Evolutionary conservation across 2,797 vertebrate genomes (phyloP).

Genomic region (Graptemys geographica): DNA sequence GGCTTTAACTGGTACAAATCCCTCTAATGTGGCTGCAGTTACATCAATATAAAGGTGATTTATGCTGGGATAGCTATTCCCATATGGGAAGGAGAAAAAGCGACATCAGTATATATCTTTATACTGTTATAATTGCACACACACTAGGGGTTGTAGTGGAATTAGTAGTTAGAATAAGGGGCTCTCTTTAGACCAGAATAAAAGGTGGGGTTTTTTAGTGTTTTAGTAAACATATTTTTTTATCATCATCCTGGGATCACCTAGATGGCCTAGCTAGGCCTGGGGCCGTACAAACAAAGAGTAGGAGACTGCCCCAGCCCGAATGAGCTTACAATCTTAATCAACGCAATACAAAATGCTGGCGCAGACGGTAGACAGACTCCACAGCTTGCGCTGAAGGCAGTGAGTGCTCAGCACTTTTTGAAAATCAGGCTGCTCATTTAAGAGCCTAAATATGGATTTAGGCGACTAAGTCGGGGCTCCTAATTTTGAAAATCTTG

Average conservation of each 20-base stretch:
- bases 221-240: constrained; percentile 13
- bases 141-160: not conserved
- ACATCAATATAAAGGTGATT: not conserved
- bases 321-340: constrained; percentile 9
- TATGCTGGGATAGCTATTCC: not conserved
- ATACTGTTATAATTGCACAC: not conserved
- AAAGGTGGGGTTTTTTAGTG: constrained; percentile 33
- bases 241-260: not conserved
- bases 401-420: not conserved
- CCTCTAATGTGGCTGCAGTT: not conserved
- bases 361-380: not conserved
- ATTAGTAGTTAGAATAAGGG: constrained; percentile 24
- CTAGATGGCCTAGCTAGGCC: not conserved
- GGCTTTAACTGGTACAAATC: not conserved
- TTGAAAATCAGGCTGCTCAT: not conserved
- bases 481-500: constrained; percentile 8
- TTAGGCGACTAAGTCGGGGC: not conserved
- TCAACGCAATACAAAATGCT: not conserved
- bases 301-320: not conserved
- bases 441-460: constrained; percentile 10
- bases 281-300: constrained; percentile 31
- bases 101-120: not conserved
- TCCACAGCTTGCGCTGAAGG: not conserved
- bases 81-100: not conserved
- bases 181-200: constrained; percentile 11